Evolutionary conservation across 1,140 invertebrate species (phyloP), one percentile per base, ranked within the genome.

Genomic region (Proctacanthus coquilletti): DNA sequence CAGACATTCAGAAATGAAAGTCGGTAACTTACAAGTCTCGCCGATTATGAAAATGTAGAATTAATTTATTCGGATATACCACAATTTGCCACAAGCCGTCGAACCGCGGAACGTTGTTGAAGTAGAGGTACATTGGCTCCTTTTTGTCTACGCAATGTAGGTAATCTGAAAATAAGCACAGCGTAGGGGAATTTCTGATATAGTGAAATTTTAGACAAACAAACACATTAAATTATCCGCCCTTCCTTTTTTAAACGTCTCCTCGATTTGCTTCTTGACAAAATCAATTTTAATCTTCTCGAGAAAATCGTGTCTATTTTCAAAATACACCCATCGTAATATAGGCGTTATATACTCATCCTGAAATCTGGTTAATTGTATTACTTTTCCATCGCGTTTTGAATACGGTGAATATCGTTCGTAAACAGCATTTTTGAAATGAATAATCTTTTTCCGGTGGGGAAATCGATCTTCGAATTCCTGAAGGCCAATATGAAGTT

Each of bases 351-450:
- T 69, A 50, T 79, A 75, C 31, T 77, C 72, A 55, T 86, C 77
- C 0, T 72, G 63, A 46, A 71, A 91, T 21, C 73, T 54, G 8
- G 71, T 77, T 5, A 87, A 60, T 47, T 73, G 69, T 43, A 71
- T 71, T 0, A 80, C 60, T 9, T 88, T 54, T 13, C 56, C 56
- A 40, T 86, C 77, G 1, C 58, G 62, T 45, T 78, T 68, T 3
- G 73, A 64, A 50, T 87, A 88, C 0, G 78, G 79, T 1, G 83
- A 70, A 55, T 75, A 86, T 40, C 79, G 71, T 50, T 89, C 80
- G 2, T 86, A 64, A 32, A 79, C 66, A 0, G 73, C 69, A 47
- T 80, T 75, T 51, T 84, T 85, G 48, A 81, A 91, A 20, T 73
- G 62, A 18, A 78, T 70, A 1, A 60, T 70, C 59, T 83, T 88